A percentile compares a stretch with the other conserved stretches of the same genome.
Conservation (phyloP, 2,113 vertebrate species). For the Axis porcinus region DNA sequence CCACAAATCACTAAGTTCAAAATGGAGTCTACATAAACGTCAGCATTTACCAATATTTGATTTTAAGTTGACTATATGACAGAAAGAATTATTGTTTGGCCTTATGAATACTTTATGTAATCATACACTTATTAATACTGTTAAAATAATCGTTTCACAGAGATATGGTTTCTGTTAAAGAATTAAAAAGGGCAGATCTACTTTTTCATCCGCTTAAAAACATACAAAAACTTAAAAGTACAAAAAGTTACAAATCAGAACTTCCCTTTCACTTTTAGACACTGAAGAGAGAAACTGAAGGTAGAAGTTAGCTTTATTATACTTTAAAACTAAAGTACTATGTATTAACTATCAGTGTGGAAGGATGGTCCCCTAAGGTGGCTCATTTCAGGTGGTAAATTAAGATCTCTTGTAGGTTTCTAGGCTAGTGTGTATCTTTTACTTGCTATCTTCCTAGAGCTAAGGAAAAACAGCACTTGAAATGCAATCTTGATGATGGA, state of each 20-base stretch:
- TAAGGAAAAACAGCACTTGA: conserved; percentile 20
- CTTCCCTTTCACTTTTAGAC: conserved; percentile 64
- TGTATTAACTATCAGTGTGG: conserved; percentile 40
- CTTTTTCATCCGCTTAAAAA: conserved; percentile 66
- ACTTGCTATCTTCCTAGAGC: conserved; percentile 51
- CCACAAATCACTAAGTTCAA: conserved; percentile 45
- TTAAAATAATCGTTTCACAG: conserved; percentile 63
- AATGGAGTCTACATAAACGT: neutral
- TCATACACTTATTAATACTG: conserved; percentile 58
- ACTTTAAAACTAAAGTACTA: conserved; percentile 54
- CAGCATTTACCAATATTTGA: neutral
- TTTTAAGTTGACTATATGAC: conserved; percentile 49
- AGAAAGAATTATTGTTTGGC: conserved; percentile 66
- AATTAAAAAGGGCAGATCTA: conserved; percentile 53
- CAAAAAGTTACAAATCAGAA: conserved; percentile 40
- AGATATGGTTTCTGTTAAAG: conserved; percentile 57
- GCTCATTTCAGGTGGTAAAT: conserved; percentile 53
- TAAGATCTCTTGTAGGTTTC: conserved; percentile 57
- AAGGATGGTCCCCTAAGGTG: neutral
- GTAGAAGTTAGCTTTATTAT: conserved; percentile 66
- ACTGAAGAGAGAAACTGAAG: conserved; percentile 51
- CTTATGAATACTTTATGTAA: conserved; percentile 65
- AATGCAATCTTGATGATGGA: conserved; percentile 36
- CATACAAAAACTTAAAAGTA: conserved; percentile 32
- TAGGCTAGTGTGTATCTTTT: conserved; percentile 45